A percentile compares a stretch with the other conserved stretches of the same genome.
phyloP scores from a whole-genome alignment of 2,888 invertebrate genomes.

The Charanyca ferruginea region DNA sequence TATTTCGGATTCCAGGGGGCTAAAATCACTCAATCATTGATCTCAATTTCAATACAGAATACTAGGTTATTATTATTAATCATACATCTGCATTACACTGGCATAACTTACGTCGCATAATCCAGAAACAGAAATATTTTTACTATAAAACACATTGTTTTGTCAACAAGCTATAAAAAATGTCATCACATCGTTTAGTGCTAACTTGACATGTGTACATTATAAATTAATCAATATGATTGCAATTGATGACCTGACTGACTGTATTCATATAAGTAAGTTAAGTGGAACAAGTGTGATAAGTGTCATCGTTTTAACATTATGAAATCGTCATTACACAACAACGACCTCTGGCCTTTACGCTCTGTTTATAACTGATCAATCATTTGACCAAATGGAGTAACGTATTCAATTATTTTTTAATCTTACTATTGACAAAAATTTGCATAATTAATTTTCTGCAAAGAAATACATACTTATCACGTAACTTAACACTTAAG shows the following conservation, averaged over 20 bases:
- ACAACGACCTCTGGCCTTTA: conserved; percentile 2
- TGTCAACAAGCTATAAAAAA: neutral
- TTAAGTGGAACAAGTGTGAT: conserved; percentile 17
- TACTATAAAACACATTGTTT: neutral
- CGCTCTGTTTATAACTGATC: neutral
- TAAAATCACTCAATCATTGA: neutral
- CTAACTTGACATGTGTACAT: neutral
- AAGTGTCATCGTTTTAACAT: conserved; percentile 10
- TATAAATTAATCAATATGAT: neutral
- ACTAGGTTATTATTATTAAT: conserved; percentile 8
- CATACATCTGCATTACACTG: neutral
- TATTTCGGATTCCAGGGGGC: neutral
- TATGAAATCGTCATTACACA: conserved; percentile 19
- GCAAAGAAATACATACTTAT: neutral
- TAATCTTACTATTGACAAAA: neutral
- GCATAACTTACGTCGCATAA: neutral
- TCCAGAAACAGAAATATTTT: neutral
- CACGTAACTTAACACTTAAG: neutral
- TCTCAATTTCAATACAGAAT: neutral
- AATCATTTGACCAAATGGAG: neutral
- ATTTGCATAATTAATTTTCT: too few relatives aligned
- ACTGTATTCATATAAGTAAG: neutral
- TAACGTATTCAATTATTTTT: neutral
- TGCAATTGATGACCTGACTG: neutral
- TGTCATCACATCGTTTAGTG: neutral